Conservation (phyloP, 2,888 invertebrate genomes). For the Andrena trimmerana region DNA sequence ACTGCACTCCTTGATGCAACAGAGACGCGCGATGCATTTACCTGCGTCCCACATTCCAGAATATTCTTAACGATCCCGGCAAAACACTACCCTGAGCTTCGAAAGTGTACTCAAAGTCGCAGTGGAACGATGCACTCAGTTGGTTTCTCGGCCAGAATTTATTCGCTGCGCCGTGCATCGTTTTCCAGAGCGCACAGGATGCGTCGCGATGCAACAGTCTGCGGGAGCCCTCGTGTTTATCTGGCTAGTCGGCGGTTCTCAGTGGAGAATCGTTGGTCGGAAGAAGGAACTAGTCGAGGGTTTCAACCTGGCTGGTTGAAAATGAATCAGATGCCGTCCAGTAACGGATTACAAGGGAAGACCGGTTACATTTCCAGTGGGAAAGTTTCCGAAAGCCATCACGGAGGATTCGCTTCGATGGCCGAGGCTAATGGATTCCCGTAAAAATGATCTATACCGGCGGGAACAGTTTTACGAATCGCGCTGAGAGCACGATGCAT, state of each 20-base stretch:
- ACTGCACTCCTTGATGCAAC: too few relatives aligned
- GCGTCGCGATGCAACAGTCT: not conserved
- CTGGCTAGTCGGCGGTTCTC: not conserved
- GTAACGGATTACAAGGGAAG: conserved; percentile 3
- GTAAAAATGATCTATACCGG: conserved; percentile 13
- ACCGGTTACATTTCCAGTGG: not conserved
- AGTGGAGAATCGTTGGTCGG: not conserved
- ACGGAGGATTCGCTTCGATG: conserved; percentile 3
- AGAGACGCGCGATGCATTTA: too few relatives aligned
- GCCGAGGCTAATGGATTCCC: conserved; percentile 17
- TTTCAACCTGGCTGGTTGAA: not conserved
- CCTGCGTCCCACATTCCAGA: too few relatives aligned
- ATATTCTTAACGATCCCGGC: not conserved
- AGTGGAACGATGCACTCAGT: conserved; percentile 4
- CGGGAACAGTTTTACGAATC: conserved; percentile 2
- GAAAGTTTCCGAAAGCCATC: conserved; percentile 27
- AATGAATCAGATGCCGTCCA: too few relatives aligned
- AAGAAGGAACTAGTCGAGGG: not conserved
- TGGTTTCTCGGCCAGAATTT: conserved; percentile 14
- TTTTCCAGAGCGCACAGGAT: conserved; percentile 1
- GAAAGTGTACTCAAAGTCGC: not conserved
- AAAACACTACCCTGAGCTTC: not conserved
- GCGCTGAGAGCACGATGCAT: not conserved
- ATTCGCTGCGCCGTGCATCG: not conserved
- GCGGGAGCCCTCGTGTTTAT: not conserved